Conservation (phyloP, 2,113 vertebrate species). For the Mesoclemmys tuberculata region DNA sequence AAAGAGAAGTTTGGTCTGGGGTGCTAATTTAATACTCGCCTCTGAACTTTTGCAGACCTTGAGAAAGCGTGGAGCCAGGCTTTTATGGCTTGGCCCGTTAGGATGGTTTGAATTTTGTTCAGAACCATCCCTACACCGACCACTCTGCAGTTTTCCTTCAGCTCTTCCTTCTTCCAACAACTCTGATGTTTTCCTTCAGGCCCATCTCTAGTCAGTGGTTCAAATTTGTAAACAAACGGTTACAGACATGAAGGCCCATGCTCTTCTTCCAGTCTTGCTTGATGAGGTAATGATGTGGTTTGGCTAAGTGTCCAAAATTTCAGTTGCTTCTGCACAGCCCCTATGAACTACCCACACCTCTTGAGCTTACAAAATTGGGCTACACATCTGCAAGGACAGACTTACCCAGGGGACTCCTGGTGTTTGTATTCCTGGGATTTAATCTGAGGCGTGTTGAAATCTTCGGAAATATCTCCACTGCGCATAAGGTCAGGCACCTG, state of each 20-base stretch:
- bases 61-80: not conserved
- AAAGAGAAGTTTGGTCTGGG: not conserved
- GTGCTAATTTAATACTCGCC: accelerated
- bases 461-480: not conserved
- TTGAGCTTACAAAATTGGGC: not conserved
- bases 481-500: not conserved
- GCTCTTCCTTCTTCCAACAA: too few species aligned
- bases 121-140: not conserved
- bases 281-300: not conserved
- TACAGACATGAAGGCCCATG: not conserved
- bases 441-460: not conserved
- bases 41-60: not conserved
- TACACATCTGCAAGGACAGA: not conserved
- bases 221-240: not conserved
- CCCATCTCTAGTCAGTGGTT: not conserved
- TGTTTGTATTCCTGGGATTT: not conserved
- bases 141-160: not conserved
- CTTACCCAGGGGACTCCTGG: not conserved
- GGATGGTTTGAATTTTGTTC: not conserved
- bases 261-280: not conserved
- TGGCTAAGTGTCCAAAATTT: not conserved
- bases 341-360: not conserved
- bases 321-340: not conserved
- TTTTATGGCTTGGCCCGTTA: not conserved
- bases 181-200: not conserved